These are phyloP conservation scores for Apotomis turbidana DNA, from an alignment of 2,888 invertebrate species.

Conservation along the genomic window DNA sequence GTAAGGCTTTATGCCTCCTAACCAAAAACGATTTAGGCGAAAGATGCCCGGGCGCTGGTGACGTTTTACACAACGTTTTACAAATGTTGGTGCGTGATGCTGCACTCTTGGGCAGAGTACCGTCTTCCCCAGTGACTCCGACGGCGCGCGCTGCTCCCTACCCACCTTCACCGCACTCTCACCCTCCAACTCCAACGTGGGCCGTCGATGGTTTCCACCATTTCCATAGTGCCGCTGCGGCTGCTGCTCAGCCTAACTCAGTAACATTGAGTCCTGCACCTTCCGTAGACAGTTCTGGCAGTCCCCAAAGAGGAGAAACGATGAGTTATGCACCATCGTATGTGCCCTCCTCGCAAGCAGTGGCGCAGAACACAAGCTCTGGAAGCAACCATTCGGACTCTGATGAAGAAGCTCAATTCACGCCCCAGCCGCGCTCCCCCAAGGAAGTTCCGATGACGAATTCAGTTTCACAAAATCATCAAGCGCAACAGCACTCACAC, in stretches of 20 bases:
- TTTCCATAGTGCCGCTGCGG: conserved; percentile 87
- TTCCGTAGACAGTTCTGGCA: conserved; percentile 94
- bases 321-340: conserved; percentile 71
- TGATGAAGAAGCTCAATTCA: conserved; percentile 88
- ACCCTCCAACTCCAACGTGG: conserved; percentile 92
- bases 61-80: conserved; percentile 96
- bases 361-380: conserved; percentile 81
- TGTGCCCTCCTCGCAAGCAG: conserved; percentile 68
- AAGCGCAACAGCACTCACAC: conserved; percentile 72
- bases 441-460: conserved; percentile 71
- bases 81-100: conserved; percentile 93
- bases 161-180: conserved; percentile 91
- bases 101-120: conserved; percentile 89
- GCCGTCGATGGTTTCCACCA: conserved; percentile 82
- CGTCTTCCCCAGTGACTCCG: conserved; percentile 92
- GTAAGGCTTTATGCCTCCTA: conserved; percentile 95
- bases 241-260: conserved; percentile 89
- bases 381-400: conserved; percentile 92
- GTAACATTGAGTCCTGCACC: conserved; percentile 96
- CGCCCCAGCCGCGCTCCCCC: conserved; percentile 86
- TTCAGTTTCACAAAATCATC: conserved; percentile 71
- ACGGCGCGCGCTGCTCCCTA: conserved; percentile 88
- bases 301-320: conserved; percentile 89
- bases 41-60: conserved; percentile 96
- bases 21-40: conserved; percentile 96